phyloP scores from a whole-genome alignment of 92 coral and sea anemone species.

The Zoanthus sociatus region DNA sequence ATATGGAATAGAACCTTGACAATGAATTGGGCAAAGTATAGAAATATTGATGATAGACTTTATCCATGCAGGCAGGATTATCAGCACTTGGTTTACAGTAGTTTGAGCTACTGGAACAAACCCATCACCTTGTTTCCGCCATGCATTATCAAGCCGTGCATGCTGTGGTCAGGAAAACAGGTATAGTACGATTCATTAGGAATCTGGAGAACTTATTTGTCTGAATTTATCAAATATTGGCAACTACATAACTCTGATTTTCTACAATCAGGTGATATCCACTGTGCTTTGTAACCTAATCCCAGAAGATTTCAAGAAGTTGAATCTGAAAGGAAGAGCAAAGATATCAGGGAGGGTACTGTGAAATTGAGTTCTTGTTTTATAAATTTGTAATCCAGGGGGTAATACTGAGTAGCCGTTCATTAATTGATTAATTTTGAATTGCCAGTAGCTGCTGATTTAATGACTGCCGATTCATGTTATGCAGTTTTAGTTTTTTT shows the following conservation, averaged over 20 bases:
- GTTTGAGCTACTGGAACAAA: conserved; percentile 80
- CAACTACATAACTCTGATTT: not conserved
- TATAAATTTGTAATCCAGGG: too few relatives aligned
- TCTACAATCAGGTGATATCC: conserved; percentile 69
- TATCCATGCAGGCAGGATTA: conserved; percentile 71
- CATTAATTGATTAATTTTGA: not conserved
- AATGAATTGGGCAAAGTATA: too few relatives aligned
- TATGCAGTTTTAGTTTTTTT: too few relatives aligned
- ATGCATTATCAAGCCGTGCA: conserved; percentile 76
- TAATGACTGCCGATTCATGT: too few relatives aligned
- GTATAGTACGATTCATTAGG: conserved; percentile 30
- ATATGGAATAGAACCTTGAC: too few relatives aligned
- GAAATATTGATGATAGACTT: not conserved
- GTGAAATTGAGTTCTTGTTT: not conserved
- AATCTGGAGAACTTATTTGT: too few relatives aligned
- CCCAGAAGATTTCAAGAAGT: conserved; percentile 69
- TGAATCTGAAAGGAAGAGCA: conserved; percentile 83
- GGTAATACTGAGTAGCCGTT: not conserved
- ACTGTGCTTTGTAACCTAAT: conserved; percentile 89
- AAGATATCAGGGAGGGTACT: conserved; percentile 89
- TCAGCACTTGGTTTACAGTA: conserved; percentile 94
- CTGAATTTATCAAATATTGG: not conserved
- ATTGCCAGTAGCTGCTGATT: not conserved
- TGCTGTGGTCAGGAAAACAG: conserved; percentile 97
- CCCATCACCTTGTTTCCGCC: conserved; percentile 77